Percentiles rank a stretch among this genome's conserved stretches.
Evolutionary conservation across 2,797 vertebrate species (phyloP).

Genomic region (Nothura maculosa): DNA sequence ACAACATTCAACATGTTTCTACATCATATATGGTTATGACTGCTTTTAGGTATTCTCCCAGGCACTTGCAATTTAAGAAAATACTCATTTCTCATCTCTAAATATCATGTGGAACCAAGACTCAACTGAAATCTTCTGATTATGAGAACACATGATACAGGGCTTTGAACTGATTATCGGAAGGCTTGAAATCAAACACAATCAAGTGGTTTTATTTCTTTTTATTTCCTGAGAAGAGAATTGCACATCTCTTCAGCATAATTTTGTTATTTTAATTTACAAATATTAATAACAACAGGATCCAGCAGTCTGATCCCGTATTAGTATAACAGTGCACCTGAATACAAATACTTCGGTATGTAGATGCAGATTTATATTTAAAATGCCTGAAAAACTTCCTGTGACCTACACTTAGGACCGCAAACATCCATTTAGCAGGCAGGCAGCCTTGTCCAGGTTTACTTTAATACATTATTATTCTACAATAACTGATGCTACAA

Average conservation of each 20-base stretch:
- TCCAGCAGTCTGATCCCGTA: background rate
- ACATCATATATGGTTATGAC: background rate
- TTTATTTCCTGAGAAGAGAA: background rate
- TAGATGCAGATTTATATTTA: background rate
- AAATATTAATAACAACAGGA: background rate
- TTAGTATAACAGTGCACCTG: background rate
- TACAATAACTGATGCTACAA: conserved; percentile 6
- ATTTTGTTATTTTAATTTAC: background rate
- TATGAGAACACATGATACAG: background rate
- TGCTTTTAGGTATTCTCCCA: background rate
- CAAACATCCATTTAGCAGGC: background rate
- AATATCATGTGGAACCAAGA: background rate
- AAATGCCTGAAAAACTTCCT: background rate
- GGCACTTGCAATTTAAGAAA: background rate
- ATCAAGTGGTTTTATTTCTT: background rate
- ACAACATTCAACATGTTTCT: background rate
- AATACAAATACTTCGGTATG: background rate
- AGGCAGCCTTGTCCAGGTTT: background rate
- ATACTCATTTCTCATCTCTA: background rate
- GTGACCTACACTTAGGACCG: background rate
- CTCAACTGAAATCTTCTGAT: background rate
- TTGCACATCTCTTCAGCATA: background rate
- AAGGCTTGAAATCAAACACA: background rate
- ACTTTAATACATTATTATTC: conserved; percentile 22
- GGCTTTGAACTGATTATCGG: background rate